Percentiles rank a stretch among this genome's conserved stretches.
phyloP scores from a whole-genome alignment of 2,113 vertebrate species.

The Elephantulus edwardii region DNA sequence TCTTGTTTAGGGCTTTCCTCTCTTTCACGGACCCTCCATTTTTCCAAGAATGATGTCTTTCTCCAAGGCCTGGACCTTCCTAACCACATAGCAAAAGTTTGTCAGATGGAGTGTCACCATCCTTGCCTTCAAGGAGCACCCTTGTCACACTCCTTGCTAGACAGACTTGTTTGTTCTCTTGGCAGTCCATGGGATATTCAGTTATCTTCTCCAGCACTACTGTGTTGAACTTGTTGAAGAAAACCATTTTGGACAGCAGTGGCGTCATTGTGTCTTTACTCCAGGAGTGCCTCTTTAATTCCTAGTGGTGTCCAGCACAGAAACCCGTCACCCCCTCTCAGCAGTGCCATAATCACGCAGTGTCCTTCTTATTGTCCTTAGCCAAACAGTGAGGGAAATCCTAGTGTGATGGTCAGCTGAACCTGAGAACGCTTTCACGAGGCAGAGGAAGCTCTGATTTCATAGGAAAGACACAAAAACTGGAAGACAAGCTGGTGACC shows the following conservation, averaged over 20 bases:
- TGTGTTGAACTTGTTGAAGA: neutral
- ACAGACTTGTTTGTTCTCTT: too few species aligned
- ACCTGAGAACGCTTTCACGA: neutral
- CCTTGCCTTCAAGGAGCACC: too few species aligned
- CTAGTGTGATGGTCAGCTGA: neutral
- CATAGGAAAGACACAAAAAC: neutral
- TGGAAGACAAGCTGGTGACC: neutral
- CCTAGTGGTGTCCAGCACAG: neutral
- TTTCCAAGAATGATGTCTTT: too few species aligned
- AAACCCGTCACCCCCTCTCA: neutral
- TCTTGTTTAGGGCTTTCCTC: too few species aligned
- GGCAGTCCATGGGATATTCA: too few species aligned
- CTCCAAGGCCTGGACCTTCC: too few species aligned
- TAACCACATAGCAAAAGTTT: too few species aligned
- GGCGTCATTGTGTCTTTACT: neutral
- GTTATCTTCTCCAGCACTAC: too few species aligned
- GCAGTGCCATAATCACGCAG: fast-evolving
- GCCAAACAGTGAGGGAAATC: neutral
- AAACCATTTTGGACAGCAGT: neutral
- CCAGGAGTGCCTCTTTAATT: neutral
- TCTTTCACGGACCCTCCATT: too few species aligned
- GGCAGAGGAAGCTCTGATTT: neutral
- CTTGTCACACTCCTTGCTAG: too few species aligned
- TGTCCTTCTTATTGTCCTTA: neutral
- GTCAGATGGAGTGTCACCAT: too few species aligned